These are phyloP conservation scores for Perodicticus potto DNA, from an alignment of 2,797 vertebrate genomes.

Conservation along the genomic window DNA sequence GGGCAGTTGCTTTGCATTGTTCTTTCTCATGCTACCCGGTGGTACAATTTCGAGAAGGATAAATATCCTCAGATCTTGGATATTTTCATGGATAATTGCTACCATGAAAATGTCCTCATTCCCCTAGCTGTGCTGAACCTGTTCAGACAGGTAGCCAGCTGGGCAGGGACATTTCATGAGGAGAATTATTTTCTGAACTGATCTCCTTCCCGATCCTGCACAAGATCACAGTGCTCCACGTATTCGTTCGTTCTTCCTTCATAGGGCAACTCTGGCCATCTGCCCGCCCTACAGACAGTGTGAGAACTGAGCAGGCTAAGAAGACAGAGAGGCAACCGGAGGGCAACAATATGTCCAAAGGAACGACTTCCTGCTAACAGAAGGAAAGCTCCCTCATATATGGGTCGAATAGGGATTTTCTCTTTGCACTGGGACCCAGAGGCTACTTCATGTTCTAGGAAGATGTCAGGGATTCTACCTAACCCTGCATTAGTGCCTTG, in stretches of 20 bases:
- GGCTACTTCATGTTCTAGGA: neutral
- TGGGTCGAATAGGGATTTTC: neutral
- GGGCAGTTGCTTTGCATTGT: neutral
- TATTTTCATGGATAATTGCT: too few species aligned
- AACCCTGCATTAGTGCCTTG: neutral
- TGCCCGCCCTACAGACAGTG: neutral
- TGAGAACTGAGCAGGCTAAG: too few species aligned
- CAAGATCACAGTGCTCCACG: neutral
- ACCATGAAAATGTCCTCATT: neutral
- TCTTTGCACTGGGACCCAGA: neutral
- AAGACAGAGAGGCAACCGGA: too few species aligned
- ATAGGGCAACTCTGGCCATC: neutral
- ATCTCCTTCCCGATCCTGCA: neutral
- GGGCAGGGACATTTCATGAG: neutral
- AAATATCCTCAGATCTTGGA: neutral
- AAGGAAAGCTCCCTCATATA: neutral
- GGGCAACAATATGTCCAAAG: neutral
- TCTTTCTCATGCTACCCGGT: neutral
- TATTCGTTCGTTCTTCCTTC: neutral
- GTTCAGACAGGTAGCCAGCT: neutral
- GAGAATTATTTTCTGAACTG: neutral
- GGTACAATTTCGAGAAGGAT: neutral
- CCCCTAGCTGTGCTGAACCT: neutral
- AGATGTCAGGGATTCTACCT: neutral
- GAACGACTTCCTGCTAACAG: neutral